These are phyloP conservation scores for Procambarus virginalis DNA, from an alignment of 1,140 invertebrate genomes.

Conservation along the genomic window DNA sequence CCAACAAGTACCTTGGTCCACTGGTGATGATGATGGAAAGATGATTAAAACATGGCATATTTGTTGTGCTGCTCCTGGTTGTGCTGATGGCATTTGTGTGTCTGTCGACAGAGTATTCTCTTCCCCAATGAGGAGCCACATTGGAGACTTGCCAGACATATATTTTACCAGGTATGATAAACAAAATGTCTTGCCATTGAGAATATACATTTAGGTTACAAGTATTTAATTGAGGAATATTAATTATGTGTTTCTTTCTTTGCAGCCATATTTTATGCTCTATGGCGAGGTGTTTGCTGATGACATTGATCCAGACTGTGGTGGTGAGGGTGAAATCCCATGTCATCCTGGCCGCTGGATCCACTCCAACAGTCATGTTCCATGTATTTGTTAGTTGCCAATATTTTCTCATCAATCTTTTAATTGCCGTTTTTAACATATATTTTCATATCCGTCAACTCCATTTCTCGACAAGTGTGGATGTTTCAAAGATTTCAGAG, in stretches of 20 bases:
- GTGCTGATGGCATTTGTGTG: slow-evolving; percentile 97
- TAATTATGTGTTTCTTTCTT: background rate
- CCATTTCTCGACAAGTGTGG: slow-evolving; percentile 97
- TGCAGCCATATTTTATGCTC: slow-evolving; percentile 90
- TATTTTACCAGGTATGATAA: slow-evolving; percentile 81
- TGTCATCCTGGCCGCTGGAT: slow-evolving; percentile 95
- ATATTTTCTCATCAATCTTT: slow-evolving; percentile 97
- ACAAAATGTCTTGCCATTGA: background rate
- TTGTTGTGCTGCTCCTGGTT: slow-evolving; percentile 94
- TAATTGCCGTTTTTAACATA: slow-evolving; percentile 99
- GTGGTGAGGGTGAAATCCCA: slow-evolving; percentile 78
- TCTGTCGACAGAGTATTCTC: slow-evolving; percentile 93
- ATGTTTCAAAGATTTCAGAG: slow-evolving; percentile 96
- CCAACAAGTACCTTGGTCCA: slow-evolving; percentile 96
- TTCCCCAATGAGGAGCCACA: slow-evolving; percentile 90
- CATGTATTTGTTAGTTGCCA: slow-evolving; percentile 94
- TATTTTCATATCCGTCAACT: slow-evolving; percentile 97
- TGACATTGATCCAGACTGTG: slow-evolving; percentile 81
- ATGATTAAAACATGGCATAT: slow-evolving; percentile 98
- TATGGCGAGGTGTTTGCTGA: slow-evolving; percentile 98
- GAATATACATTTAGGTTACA: too few species aligned
- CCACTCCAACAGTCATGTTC: slow-evolving; percentile 95
- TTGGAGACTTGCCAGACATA: slow-evolving; percentile 89
- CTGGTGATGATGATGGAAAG: slow-evolving; percentile 98
- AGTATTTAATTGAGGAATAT: background rate